Evolutionary conservation across 2,888 invertebrate species (phyloP), one percentile per base, ranked within the genome.

Genomic region (Stomorhina lunata): DNA sequence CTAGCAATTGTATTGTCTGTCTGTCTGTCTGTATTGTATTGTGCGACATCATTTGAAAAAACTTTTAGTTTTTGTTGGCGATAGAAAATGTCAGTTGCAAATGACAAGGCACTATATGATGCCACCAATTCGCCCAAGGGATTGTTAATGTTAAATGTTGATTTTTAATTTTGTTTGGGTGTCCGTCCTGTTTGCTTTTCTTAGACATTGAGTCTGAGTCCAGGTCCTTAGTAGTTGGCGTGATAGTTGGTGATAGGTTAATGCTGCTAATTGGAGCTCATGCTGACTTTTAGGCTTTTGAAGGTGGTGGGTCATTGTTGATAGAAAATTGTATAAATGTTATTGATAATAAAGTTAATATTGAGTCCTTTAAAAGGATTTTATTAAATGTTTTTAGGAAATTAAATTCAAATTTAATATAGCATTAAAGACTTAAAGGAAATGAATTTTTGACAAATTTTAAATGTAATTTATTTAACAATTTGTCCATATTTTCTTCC

Each of bases 1-100:
- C 17, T 40, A n/a, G 50, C 15, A 25, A 5, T 22, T 50, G 50
- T n/a, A n/a, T 1, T 22, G n/a, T 37, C 40, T 37, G 12, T 69
- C 7, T 7, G n/a, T n/a, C n/a, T 63, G 53, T 73, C 15, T 65
- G 29, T 65, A 9, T 22, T 63, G 22, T 50, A 65, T 63, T 63
- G 63, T 73, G 29, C 32, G 29, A 29, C 32, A 43, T 53, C 43
- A 63, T 32, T 53, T 73, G 63, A 7, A 43, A 53, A 53, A 55
- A n/a, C n/a, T 43, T 73, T 29, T 50, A 68, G 61, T 43, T 68
- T 61, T 78, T 55, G 63, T 71, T 65, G 71, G 78, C 78, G 71
- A 57, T 57, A 79, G 48, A 72, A 65, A 72, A 72, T 79, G 71
- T 59, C 78, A 72, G 37, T 65, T 72, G 57, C 71, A 72, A 65